Conservation (phyloP, 2,113 vertebrate genomes). For the Thamnophis sirtalis region DNA sequence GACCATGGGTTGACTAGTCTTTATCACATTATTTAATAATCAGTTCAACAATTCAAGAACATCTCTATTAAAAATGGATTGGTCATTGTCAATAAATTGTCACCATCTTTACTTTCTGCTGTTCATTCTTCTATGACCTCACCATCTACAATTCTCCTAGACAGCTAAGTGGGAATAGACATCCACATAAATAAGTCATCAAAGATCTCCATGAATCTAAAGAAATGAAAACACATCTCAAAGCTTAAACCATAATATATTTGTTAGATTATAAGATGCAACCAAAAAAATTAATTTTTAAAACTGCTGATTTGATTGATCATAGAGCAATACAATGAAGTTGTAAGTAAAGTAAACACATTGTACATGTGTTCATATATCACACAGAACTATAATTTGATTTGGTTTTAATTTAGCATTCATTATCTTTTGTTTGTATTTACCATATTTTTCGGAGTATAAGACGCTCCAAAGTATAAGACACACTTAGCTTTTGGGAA, state of each 20-base stretch:
- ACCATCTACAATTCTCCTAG: neutral
- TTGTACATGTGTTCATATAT: neutral
- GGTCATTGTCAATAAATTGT: neutral
- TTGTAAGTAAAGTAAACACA: neutral
- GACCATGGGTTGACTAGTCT: neutral
- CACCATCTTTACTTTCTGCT: neutral
- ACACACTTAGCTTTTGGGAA: too few species aligned
- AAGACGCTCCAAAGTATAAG: too few species aligned
- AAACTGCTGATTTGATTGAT: neutral
- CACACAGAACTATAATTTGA: neutral
- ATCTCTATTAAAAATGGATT: neutral
- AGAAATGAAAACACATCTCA: neutral
- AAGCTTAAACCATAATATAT: neutral
- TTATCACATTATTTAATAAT: neutral
- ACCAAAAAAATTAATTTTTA: neutral
- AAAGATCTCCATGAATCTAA: neutral
- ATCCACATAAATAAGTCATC: neutral
- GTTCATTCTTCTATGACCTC: neutral
- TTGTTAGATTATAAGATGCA: neutral
- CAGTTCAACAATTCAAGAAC: neutral
- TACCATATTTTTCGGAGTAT: too few species aligned
- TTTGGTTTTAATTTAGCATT: neutral
- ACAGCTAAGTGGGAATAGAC: neutral
- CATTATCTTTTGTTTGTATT: neutral
- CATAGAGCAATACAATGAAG: neutral